Base-by-base conservation (phyloP, 2,113 vertebrate species). In the Rhabdornis inornatus region DNA sequence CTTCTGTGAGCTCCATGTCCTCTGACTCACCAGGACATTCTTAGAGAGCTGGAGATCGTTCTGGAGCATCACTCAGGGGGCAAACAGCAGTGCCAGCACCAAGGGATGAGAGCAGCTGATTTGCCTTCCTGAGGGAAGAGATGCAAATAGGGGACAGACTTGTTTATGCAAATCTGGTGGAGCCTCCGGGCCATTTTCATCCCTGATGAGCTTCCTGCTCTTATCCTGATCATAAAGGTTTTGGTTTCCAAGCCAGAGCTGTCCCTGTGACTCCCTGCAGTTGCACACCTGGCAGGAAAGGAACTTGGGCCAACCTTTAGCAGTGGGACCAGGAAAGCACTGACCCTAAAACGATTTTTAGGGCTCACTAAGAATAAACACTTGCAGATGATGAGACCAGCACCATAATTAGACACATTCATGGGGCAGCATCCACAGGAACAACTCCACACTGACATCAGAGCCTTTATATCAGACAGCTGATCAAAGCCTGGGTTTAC, bases 1-100 rank as follows among this genome's bases (percentile, higher is more conserved):
- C 70, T 78, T 56, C 72, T 5, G 1, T 1, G 27, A 78, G 83
- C 87, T 63, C 15, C 72, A 5, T 0, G 80, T 79, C 83, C 92
- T 94, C 95, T 93, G 91, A 92, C 44, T 93, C 93, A 92, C 19
- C 42, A 23, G 40, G 64, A 15, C 21, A 57, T 92, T 95, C 96
- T 95, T 78, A 39, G 75, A 86, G 90, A 93, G 92, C 64, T 85
- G 56, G 27, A 23, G 86, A 92, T 35, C 55, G 6, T 25, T 52
- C 60, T 60, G 90, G 86, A 96, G 88, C 69, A 49, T 70, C 47
- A 0, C 35, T 49, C n/a, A 22, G 71, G 27, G 78, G 37, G 87
- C 89, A 19, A 39, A 50, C 17, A 39, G 64, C 5, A 15, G 0
- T 1, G 72, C 61, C 69, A 23, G 15, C 37, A 31, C 20, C 57